Conservation (phyloP, 1,140 invertebrate genomes). For the Bursaphelenchus mucronatus region DNA sequence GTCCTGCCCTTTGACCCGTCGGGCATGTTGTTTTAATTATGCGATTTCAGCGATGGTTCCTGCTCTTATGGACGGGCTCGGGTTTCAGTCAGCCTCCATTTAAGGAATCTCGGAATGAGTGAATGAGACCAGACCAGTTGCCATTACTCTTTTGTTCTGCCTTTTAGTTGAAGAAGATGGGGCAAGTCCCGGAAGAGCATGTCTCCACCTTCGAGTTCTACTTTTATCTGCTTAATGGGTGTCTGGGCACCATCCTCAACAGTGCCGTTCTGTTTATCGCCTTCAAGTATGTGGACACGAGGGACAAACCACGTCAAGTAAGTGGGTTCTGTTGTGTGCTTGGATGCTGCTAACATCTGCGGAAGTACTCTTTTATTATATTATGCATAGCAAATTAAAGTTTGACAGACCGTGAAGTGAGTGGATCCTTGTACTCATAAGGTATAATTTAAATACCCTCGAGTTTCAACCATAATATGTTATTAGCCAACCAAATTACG, state of each 20-base stretch:
- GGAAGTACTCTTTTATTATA: background rate
- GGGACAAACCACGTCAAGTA: slow-evolving; percentile 58
- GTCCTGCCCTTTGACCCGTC: no score
- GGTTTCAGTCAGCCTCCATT: no score
- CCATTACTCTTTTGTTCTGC: no score
- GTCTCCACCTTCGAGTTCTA: slow-evolving; percentile 41
- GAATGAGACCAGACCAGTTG: no score
- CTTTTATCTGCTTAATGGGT: slow-evolving; percentile 47
- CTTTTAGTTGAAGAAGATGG: no score
- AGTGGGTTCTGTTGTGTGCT: background rate
- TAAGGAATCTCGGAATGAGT: no score
- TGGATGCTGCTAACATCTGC: background rate
- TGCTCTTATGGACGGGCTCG: no score
- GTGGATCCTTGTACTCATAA: background rate
- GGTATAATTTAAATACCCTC: background rate
- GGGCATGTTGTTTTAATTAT: no score
- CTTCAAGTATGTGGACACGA: slow-evolving; percentile 46
- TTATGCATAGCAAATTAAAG: background rate
- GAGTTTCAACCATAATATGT: slow-evolving; percentile 2
- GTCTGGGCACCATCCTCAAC: slow-evolving; percentile 48
- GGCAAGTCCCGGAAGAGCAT: slow-evolving; percentile 25
- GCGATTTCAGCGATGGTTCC: no score
- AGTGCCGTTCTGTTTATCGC: slow-evolving; percentile 51
- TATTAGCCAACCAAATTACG: background rate
- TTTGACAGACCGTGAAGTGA: background rate